These are phyloP conservation scores for Hiodon tergisus DNA, from an alignment of 2,113 vertebrate species.

Conservation along the genomic window DNA sequence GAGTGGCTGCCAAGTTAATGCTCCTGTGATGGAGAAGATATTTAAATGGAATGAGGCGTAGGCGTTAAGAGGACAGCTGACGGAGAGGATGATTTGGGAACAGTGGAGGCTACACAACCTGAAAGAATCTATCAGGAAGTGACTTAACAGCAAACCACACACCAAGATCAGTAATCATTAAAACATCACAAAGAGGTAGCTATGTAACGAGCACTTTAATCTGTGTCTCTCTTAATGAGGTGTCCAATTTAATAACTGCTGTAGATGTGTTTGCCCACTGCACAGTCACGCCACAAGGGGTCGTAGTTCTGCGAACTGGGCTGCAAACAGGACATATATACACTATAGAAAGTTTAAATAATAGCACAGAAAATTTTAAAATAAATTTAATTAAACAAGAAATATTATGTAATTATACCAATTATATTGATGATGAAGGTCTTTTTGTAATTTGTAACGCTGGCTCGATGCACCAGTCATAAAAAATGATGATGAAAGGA, in stretches of 20 bases:
- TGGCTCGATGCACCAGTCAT: too few species aligned
- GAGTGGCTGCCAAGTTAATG: constrained; percentile 9
- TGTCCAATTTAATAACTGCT: not conserved
- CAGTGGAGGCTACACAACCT: not conserved
- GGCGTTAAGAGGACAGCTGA: not conserved
- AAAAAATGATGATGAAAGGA: too few species aligned
- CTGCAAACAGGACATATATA: not conserved
- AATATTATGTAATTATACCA: too few species aligned
- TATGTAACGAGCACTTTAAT: not conserved
- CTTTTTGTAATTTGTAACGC: too few species aligned
- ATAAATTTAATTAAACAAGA: too few species aligned
- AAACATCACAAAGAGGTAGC: not conserved
- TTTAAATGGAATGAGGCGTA: constrained; percentile 18
- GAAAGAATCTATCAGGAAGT: not conserved
- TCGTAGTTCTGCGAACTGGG: constrained; percentile 28
- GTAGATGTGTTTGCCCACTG: not conserved
- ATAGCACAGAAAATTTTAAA: too few species aligned
- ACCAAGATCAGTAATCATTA: constrained; percentile 13
- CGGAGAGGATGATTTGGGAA: not conserved
- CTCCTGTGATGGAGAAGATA: not conserved
- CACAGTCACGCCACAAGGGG: constrained; percentile 17
- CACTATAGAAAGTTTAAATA: not conserved
- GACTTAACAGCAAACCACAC: not conserved
- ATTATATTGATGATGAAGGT: too few species aligned
- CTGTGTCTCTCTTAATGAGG: not conserved